Evolutionary conservation across 1,140 invertebrate genomes (phyloP).

Genomic region (Scaptomyza pallida): DNA sequence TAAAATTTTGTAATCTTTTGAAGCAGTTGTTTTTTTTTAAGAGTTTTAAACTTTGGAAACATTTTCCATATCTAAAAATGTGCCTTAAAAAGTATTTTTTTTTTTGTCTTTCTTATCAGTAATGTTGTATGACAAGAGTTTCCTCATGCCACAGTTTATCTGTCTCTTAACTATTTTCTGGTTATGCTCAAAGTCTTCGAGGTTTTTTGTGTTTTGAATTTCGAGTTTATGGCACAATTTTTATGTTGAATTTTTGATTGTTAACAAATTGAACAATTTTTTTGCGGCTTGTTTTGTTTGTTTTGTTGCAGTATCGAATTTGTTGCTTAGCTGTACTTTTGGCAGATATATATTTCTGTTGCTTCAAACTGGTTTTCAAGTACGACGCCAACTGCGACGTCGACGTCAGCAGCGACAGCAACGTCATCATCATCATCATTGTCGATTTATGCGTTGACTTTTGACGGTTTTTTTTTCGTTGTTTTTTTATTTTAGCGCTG

Average conservation of each 20-base stretch:
- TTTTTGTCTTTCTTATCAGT: neutral
- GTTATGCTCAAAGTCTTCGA: slow-evolving; percentile 25
- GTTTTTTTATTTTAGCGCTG: slow-evolving; percentile 53
- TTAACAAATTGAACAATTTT: slow-evolving; percentile 28
- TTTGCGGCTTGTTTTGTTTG: slow-evolving; percentile 21
- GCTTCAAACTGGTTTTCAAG: slow-evolving; percentile 75
- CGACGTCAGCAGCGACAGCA: neutral
- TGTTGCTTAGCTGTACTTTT: slow-evolving; percentile 71
- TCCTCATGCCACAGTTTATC: slow-evolving; percentile 16
- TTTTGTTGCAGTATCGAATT: slow-evolving; percentile 24
- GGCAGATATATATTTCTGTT: slow-evolving; percentile 65
- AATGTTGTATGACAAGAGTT: neutral
- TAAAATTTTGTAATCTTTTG: too few relatives aligned
- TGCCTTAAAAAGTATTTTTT: neutral
- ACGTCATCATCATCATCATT: slow-evolving; percentile 20
- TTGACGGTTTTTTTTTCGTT: slow-evolving; percentile 38
- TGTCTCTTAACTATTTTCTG: slow-evolving; percentile 13
- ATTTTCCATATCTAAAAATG: neutral
- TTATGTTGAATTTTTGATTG: slow-evolving; percentile 13
- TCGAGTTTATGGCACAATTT: slow-evolving; percentile 42
- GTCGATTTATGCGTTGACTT: slow-evolving; percentile 76
- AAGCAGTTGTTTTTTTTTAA: too few relatives aligned
- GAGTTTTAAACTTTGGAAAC: neutral
- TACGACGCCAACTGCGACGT: slow-evolving; percentile 53
- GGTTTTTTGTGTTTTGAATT: slow-evolving; percentile 33